A percentile compares a stretch with the other conserved stretches of the same genome.
Conservation (phyloP, 2,113 vertebrate genomes). For the Marmota flaviventris region DNA sequence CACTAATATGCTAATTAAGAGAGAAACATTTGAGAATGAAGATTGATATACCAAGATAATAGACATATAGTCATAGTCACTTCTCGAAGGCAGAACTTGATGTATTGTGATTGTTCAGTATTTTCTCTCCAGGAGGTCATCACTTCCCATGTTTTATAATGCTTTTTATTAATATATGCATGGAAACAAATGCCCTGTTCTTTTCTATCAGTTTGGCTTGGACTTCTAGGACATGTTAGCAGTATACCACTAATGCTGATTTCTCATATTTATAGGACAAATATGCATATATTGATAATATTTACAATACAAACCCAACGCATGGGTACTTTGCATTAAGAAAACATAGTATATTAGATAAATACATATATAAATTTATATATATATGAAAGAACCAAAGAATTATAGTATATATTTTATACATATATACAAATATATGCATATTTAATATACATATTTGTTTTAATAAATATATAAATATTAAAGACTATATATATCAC, state of each 20-base stretch:
- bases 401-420: no score
- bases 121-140: conserved; percentile 40
- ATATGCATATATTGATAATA: not conserved
- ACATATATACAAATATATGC: no score
- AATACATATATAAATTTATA: not conserved
- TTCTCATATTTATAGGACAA: not conserved
- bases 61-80: not conserved
- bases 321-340: not conserved
- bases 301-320: not conserved
- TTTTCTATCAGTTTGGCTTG: not conserved
- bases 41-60: conserved; percentile 16
- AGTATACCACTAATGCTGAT: not conserved
- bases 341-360: not conserved
- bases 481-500: not conserved
- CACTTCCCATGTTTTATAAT: not conserved
- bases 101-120: not conserved
- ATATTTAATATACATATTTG: no score
- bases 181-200: not conserved
- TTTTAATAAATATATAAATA: no score
- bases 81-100: conserved; percentile 24
- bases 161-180: not conserved
- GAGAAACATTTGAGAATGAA: conserved; percentile 37
- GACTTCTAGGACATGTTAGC: not conserved
- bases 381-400: not conserved
- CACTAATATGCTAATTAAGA: conserved; percentile 46